These are phyloP conservation scores for Scaptomyza polygonia DNA, from an alignment of 2,888 invertebrate genomes.

Conservation along the genomic window DNA sequence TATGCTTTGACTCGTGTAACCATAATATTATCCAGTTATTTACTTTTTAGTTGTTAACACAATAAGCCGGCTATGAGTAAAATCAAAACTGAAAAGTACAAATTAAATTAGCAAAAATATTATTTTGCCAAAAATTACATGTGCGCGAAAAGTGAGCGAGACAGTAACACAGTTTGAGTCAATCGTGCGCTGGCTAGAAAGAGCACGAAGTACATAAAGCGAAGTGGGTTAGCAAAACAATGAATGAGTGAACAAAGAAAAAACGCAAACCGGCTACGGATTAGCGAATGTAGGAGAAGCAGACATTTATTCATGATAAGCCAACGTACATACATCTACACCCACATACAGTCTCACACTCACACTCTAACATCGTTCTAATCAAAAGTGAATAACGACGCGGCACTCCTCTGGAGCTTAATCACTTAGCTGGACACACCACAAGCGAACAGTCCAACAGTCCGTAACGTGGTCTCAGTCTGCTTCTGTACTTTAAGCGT, in stretches of 20 bases:
- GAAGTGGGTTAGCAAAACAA: conserved; percentile 73
- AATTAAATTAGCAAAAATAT: conserved; percentile 2
- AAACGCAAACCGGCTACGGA: conserved; percentile 65
- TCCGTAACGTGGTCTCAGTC: conserved; percentile 30
- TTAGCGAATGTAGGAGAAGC: conserved; percentile 20
- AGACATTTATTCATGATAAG: conserved; percentile 53
- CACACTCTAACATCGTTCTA: conserved; percentile 16
- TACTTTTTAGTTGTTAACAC: neutral
- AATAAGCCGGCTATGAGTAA: neutral
- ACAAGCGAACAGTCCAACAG: conserved; percentile 11
- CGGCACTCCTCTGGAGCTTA: conserved; percentile 52
- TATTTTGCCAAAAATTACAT: conserved; percentile 32
- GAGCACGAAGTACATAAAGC: conserved; percentile 36
- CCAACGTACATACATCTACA: conserved; percentile 23
- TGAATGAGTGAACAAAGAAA: conserved; percentile 46
- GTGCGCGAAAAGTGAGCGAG: conserved; percentile 36
- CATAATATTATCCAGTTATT: conserved; percentile 2
- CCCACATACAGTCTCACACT: conserved; percentile 15
- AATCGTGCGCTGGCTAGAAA: conserved; percentile 20
- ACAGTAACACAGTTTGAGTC: conserved; percentile 20
- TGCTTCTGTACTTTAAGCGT: conserved; percentile 42
- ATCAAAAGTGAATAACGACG: conserved; percentile 37
- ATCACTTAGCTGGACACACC: conserved; percentile 70
- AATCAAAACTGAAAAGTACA: conserved; percentile 1
- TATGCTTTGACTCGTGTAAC: neutral